Evolutionary conservation across 2,888 invertebrate genomes (phyloP).

Genomic region (Eilema depressum): DNA sequence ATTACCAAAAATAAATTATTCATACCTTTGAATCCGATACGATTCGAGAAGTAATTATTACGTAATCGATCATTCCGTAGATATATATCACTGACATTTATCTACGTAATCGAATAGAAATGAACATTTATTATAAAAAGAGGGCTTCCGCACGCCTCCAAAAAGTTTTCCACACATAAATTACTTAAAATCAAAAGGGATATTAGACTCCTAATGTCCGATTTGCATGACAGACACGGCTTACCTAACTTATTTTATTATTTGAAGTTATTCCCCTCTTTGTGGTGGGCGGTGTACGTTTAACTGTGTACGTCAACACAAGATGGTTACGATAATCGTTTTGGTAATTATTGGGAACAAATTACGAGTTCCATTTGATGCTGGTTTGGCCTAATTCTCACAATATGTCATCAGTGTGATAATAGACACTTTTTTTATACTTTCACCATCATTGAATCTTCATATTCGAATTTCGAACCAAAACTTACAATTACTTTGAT

Average conservation of each 20-base stretch:
- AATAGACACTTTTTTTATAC: slow-evolving; percentile 14
- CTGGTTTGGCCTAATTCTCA: slow-evolving; percentile 67
- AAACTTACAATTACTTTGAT: not conserved
- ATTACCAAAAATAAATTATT: slow-evolving; percentile 44
- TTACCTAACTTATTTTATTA: slow-evolving; percentile 79
- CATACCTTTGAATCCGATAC: slow-evolving; percentile 43
- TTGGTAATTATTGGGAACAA: slow-evolving; percentile 77
- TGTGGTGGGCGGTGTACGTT: slow-evolving; percentile 75
- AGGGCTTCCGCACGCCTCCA: slow-evolving; percentile 61
- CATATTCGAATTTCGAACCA: not conserved
- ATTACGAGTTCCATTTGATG: slow-evolving; percentile 68
- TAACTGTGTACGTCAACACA: slow-evolving; percentile 71
- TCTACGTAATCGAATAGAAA: slow-evolving; percentile 80
- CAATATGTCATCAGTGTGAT: slow-evolving; percentile 46
- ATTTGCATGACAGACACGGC: slow-evolving; percentile 80
- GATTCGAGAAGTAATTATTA: slow-evolving; percentile 62
- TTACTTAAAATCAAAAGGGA: slow-evolving; percentile 86
- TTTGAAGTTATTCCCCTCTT: slow-evolving; percentile 69
- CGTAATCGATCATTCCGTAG: slow-evolving; percentile 74
- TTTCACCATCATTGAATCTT: not conserved
- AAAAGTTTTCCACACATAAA: slow-evolving; percentile 76
- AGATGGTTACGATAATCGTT: slow-evolving; percentile 73
- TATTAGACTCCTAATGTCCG: slow-evolving; percentile 81
- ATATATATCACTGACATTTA: slow-evolving; percentile 70
- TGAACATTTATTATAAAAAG: slow-evolving; percentile 73